These are phyloP conservation scores for Scaptomyza montana DNA, from an alignment of 1,140 invertebrate genomes.

Conservation along the genomic window DNA sequence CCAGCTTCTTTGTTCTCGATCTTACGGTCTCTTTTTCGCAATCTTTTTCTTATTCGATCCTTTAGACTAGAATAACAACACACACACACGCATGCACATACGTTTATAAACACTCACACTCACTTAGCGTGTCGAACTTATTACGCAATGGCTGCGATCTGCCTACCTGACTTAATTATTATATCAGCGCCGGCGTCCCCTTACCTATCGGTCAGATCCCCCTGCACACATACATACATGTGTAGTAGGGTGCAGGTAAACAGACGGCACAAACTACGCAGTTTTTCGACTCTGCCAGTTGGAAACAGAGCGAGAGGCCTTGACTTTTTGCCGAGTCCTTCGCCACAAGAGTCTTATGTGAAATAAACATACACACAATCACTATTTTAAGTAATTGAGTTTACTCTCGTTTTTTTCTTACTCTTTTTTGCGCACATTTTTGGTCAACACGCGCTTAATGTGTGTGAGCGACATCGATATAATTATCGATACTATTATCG, in stretches of 20 bases:
- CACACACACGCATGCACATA: conserved; percentile 16
- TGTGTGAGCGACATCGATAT: background rate
- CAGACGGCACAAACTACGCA: conserved; percentile 55
- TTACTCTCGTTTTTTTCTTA: background rate
- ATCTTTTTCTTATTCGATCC: conserved; percentile 44
- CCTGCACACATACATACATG: background rate
- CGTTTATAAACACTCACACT: conserved; percentile 6
- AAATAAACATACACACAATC: background rate
- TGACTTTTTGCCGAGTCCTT: conserved; percentile 60
- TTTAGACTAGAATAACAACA: conserved; percentile 71
- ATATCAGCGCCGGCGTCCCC: conserved; percentile 55
- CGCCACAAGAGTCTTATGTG: conserved; percentile 30
- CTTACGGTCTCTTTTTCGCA: conserved; percentile 15
- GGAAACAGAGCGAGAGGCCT: conserved; percentile 59
- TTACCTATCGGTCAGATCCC: background rate
- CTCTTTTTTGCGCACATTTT: background rate
- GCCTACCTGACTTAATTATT: conserved; percentile 80
- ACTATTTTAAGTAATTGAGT: background rate
- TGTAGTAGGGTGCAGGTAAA: conserved; percentile 10
- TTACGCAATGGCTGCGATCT: conserved; percentile 77
- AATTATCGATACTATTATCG: conserved; percentile 7
- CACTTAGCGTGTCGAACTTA: conserved; percentile 51
- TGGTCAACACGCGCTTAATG: conserved; percentile 1
- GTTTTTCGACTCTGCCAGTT: conserved; percentile 60
- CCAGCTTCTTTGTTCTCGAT: conserved; percentile 45